Conservation (phyloP, 2,797 vertebrate species). For the Octomys mimax region DNA sequence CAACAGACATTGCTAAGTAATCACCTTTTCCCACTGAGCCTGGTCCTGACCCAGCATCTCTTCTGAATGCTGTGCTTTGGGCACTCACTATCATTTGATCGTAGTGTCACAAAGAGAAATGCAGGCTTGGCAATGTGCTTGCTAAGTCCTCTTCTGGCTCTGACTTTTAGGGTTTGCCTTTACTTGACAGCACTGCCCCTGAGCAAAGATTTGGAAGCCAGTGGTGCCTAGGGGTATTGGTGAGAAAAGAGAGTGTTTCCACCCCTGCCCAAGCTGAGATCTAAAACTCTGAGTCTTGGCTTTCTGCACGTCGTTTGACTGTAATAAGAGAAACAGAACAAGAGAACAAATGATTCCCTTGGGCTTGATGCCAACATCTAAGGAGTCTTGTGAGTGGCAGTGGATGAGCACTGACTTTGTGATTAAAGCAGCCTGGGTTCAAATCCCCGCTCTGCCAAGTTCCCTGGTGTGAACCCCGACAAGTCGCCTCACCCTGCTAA, state of each 20-base stretch:
- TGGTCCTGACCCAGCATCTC: neutral
- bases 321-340: constrained; percentile 3
- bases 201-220: neutral
- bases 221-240: neutral
- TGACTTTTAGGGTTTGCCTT: neutral
- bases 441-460: constrained; percentile 40
- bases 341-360: neutral
- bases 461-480: neutral
- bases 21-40: neutral
- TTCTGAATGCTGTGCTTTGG: neutral
- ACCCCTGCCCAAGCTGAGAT: neutral
- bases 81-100: neutral
- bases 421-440: constrained; percentile 41
- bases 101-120: neutral
- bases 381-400: neutral
- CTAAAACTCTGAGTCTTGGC: neutral
- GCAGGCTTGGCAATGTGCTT: neutral
- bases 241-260: neutral
- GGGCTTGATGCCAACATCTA: constrained; percentile 19
- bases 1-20: neutral
- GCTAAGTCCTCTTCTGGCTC: neutral
- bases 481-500: neutral
- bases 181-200: neutral
- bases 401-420: neutral
- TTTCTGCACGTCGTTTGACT: neutral